phyloP scores from a whole-genome alignment of 2,888 invertebrate genomes.

The Lasioglossum marginatum region DNA sequence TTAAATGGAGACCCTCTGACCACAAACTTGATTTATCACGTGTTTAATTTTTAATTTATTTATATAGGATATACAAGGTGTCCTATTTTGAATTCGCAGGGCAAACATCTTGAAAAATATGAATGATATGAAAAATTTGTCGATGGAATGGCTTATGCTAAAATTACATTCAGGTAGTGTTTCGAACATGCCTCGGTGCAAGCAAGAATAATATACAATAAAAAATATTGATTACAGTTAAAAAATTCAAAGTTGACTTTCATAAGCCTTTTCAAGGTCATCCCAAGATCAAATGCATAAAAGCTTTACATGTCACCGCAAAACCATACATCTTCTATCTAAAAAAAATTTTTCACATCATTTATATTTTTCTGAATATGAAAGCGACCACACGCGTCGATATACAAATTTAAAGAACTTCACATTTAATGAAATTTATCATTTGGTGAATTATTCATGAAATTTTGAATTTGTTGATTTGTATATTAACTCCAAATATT shows the following conservation, averaged over 20 bases:
- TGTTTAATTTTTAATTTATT: neutral
- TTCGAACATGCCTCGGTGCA: too few species aligned
- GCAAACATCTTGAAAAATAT: neutral
- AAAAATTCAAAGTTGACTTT: neutral
- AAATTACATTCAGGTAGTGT: too few species aligned
- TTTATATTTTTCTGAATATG: neutral
- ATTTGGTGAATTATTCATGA: neutral
- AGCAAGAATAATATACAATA: too few species aligned
- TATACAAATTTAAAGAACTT: too few species aligned
- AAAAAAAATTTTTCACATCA: neutral
- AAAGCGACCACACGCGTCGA: too few species aligned
- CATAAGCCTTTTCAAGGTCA: neutral
- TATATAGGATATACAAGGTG: neutral
- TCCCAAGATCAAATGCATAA: neutral
- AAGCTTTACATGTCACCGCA: neutral
- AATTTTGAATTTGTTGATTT: neutral
- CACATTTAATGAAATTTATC: too few species aligned
- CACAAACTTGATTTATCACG: neutral
- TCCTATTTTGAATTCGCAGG: neutral
- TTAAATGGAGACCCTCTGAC: neutral
- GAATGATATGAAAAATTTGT: neutral
- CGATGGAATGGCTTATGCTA: too few species aligned
- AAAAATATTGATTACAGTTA: too few species aligned
- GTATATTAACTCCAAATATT: neutral
- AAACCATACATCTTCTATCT: neutral